Percentiles rank a stretch among this genome's conserved stretches.
Conservation (phyloP, 1,140 invertebrate genomes). For the Onthophagus taurus region DNA sequence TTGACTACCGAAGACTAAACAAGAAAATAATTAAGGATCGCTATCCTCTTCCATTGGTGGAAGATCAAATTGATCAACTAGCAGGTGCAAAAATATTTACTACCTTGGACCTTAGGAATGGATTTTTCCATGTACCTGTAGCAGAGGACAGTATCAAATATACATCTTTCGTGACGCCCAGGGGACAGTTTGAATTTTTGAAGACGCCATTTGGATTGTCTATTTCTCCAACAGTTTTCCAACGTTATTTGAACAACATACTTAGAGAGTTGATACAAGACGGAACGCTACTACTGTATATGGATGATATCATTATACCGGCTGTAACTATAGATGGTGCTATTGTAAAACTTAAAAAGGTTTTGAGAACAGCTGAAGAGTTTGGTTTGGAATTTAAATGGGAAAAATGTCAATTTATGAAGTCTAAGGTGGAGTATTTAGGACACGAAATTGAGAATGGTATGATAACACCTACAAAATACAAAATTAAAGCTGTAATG, state of each 20-base stretch:
- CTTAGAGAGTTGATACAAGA: conserved; percentile 9
- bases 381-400: conserved; percentile 2
- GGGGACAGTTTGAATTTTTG: conserved; percentile 36
- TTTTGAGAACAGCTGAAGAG: conserved; percentile 11
- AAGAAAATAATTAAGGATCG: too few relatives aligned
- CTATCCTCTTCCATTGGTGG: too few relatives aligned
- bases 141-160: conserved; percentile 21
- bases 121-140: conserved; percentile 19
- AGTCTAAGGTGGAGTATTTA: conserved; percentile 1
- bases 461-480: conserved; percentile 7
- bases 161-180: conserved; percentile 28
- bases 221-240: conserved; percentile 10
- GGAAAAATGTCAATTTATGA: conserved; percentile 15
- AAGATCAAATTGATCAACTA: too few relatives aligned
- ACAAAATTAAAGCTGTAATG: conserved; percentile 6
- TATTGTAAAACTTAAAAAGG: conserved; percentile 14
- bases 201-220: conserved; percentile 13
- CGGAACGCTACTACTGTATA: conserved; percentile 14
- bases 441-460: conserved; percentile 4
- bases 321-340: conserved; percentile 16
- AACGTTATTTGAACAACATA: conserved; percentile 7
- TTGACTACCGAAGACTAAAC: too few relatives aligned
- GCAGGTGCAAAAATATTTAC: conserved; percentile 17
- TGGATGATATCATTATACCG: conserved; percentile 22
- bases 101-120: conserved; percentile 21